Evolutionary conservation across 2,797 vertebrate species (phyloP), one percentile per base, ranked within the genome.

Genomic region (Antennarius maculatus): DNA sequence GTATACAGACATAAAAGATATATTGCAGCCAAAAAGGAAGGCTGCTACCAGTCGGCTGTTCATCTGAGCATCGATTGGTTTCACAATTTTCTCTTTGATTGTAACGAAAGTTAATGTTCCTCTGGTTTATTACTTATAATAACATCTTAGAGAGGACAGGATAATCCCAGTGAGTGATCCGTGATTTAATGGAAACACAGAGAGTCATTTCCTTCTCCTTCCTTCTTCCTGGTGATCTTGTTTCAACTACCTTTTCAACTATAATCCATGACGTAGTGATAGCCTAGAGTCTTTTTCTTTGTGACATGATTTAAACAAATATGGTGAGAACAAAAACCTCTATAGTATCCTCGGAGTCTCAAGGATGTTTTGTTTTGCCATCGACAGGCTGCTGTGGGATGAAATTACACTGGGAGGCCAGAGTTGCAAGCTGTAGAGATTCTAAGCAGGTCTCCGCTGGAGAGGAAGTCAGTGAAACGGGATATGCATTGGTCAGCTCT

Each of bases 401-500:
- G 88, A 87, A 77, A 82, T 90, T 89, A 85, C 91, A 81, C 68
- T 76, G 77, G 54, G 69, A 57, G 81, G 64, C 59, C 49, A 17
- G 48, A 41, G 31, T 54, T 76, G 79, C 78, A 64, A 65, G 69
- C 74, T 67, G 56, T 12, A 75, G 47, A 64, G 72, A 74, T 69
- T 61, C 81, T 66, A 77, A 71, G 69, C 83, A 61, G 67, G 84
- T 83, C 29, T 74, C 57, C 29, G 76, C 57, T 52, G 49, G 51
- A 77, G 77, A 86, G 88, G 90, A 90, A 88, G 83, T 80, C 86
- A 71, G 88, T 77, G 90, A 87, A 93, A 94, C 68, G 8, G 43
- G 90, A 94, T 91, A 83, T 51, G 82, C 78, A 51, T 18, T 74
- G 88, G 91, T 93, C 92, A 94, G 93, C 93, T 87, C 68, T 91